A percentile compares a stretch with the other conserved stretches of the same genome.
These are phyloP conservation scores for Pectinophora gossypiella DNA, from an alignment of 1,140 invertebrate species.

Conservation along the genomic window DNA sequence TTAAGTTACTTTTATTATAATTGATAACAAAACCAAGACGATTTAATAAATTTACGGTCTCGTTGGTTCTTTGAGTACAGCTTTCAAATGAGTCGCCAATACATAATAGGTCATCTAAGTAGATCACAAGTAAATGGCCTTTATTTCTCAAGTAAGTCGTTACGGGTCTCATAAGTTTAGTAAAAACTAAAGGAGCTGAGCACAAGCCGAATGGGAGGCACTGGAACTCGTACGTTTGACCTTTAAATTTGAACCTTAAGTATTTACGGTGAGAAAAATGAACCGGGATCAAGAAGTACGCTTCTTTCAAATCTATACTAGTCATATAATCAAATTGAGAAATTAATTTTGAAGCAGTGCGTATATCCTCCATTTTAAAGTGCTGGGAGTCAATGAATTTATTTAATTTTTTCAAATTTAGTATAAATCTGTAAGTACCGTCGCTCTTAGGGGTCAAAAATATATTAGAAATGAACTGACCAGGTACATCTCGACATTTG, in stretches of 20 bases:
- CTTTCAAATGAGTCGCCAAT: background rate
- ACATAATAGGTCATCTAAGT: slow-evolving; percentile 5
- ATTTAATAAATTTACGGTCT: background rate
- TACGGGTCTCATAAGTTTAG: slow-evolving; percentile 6
- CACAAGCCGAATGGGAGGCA: slow-evolving; percentile 5
- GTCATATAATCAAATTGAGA: background rate
- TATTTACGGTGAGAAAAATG: background rate
- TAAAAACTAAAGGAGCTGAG: slow-evolving; percentile 9
- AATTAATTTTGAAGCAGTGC: slow-evolving; percentile 5
- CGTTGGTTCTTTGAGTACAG: background rate
- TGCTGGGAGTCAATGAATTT: slow-evolving; percentile 7
- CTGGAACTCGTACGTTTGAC: slow-evolving; percentile 1
- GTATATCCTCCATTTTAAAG: slow-evolving; percentile 13
- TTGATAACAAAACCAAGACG: slow-evolving; percentile 7
- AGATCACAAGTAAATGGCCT: slow-evolving; percentile 3
- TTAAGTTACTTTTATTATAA: slow-evolving; percentile 3
- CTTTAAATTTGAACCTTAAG: slow-evolving; percentile 6
- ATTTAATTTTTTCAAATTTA: slow-evolving; percentile 10
- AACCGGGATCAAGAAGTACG: slow-evolving; percentile 6
- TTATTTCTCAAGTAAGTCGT: background rate
- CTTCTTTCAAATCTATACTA: slow-evolving; percentile 6
- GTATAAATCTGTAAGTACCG: slow-evolving; percentile 7
- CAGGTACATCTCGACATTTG: background rate
- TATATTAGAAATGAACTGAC: slow-evolving; percentile 7
- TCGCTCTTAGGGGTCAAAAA: slow-evolving; percentile 11